Evolutionary conservation across 2,888 invertebrate genomes (phyloP), one percentile per base, ranked within the genome.

Genomic region (Drosophila formosana): DNA sequence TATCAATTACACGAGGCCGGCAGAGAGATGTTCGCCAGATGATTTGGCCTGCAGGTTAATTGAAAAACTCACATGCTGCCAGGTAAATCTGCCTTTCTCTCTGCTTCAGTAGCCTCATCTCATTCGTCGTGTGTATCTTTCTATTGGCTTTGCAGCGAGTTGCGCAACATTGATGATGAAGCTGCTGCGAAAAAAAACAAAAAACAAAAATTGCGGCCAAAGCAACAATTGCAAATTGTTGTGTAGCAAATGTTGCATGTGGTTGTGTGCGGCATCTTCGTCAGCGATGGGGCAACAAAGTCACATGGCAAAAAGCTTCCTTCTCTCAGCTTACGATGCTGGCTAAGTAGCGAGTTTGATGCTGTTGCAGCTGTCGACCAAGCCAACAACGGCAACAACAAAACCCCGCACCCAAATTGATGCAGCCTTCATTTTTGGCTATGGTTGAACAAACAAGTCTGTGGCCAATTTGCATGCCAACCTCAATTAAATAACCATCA

Each of bases 171-270:
- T 30, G 41, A 39, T 60, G 72, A 56, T 66, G 65, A 63, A 50
- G 47, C 25, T 77, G 71, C 61, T 77, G 71, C 57, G 55, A 78
- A 79, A 60, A 11, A 37, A 37, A n/a, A n/a, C n/a, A 37, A 11
- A 34, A n/a, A 57, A 47, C 46, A 47, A 56, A 70, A 77, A 78
- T 78, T 74, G 74, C 78, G 67, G 74, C 67, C 74, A 78, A 66
- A 82, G 71, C 87, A 88, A 87, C 84, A 83, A 88, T 87, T 73
- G 85, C 87, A 88, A 86, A 88, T 83, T 87, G 79, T 84, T 80
- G 78, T 67, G 72, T 77, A 70, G 70, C 88, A 80, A 80, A 74
- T 56, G 65, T 66, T 51, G 37, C 51, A 23, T 65, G 49, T 74
- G 53, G 66, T 58, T 51, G 30, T 37, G 23, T 45, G 73, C 47